Percentiles rank a stretch among this genome's conserved stretches.
These are phyloP conservation scores for Rhopalosiphum nymphaeae DNA, from an alignment of 2,888 invertebrate species.

Conservation along the genomic window DNA sequence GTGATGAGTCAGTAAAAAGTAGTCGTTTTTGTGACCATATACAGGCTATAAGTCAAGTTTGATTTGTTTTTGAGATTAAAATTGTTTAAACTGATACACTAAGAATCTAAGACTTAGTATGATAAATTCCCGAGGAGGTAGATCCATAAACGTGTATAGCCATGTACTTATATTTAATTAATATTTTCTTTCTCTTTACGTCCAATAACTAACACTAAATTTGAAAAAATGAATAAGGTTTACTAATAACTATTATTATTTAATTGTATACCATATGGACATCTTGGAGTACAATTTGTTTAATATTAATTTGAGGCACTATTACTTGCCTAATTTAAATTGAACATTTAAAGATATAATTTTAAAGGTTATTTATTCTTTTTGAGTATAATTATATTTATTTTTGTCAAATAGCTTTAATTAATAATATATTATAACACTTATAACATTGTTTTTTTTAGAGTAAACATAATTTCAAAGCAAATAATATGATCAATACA, in stretches of 20 bases:
- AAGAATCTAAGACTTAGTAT: neutral
- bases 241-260: neutral
- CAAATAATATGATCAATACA: neutral
- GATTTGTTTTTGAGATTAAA: constrained; percentile 52
- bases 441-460: neutral
- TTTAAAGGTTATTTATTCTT: neutral
- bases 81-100: neutral
- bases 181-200: neutral
- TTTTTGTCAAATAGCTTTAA: neutral
- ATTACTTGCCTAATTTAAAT: neutral
- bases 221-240: neutral
- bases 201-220: neutral
- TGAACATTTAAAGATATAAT: neutral
- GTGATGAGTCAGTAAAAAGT: constrained; percentile 26
- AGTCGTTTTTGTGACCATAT: neutral
- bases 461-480: neutral
- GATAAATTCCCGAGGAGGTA: neutral
- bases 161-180: neutral
- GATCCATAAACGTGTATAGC: neutral
- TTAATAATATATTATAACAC: neutral
- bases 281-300: neutral
- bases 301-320: neutral
- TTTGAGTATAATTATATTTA: neutral
- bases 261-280: neutral
- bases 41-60: constrained; percentile 42